Base-by-base conservation (phyloP, 2,888 invertebrate genomes). In the Aphrophora alni region DNA sequence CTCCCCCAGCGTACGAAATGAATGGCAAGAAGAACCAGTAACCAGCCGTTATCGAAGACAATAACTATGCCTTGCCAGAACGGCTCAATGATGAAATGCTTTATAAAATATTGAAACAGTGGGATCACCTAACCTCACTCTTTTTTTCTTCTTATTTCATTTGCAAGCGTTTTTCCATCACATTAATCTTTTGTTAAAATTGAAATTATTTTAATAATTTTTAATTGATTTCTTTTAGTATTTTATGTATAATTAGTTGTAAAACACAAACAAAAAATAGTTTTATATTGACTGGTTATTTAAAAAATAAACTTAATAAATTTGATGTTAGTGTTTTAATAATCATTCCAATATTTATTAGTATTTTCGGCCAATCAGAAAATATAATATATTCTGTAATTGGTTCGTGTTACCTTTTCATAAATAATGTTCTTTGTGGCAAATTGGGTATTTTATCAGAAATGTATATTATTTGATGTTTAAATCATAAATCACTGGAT, bases 1-100 rank as follows among this genome's bases (percentile, higher is more conserved):
- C 94, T 88, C 95, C 95, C 81, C 95, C 95, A 87, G 93, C 92
- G 86, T 95, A 95, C 89, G 93, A 94, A 86, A 93, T 95, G 86
- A 93, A 94, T 84, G 92, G 92, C 85, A 92, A 92, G 12, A 94
- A 94, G 89, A 91, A 93, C 86, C 92, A 94, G 88, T 94, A 80
- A 84, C 21, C 59, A 44, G 44, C 44, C 44, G 14, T 14, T 14
- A 44, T 2, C 59, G 21, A 59, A 59, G 21, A 59, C 59, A 59
- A 21, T 59, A 59, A 59, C 59, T 59, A 7, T 8, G 21, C 59
- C 59, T 59, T 59, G 59, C 21, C 59, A 21, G 33, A 33, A 33
- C 33, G 33, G 33, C 33, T 33, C 33, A 33, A 33, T 33, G n/a
- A n/a, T n/a, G 8, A 33, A 33, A 33, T 33, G 33, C 33, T 33